A percentile compares a stretch with the other conserved stretches of the same genome.
Evolutionary conservation across 2,888 invertebrate species (phyloP).

Genomic region (Molorchus minor): DNA sequence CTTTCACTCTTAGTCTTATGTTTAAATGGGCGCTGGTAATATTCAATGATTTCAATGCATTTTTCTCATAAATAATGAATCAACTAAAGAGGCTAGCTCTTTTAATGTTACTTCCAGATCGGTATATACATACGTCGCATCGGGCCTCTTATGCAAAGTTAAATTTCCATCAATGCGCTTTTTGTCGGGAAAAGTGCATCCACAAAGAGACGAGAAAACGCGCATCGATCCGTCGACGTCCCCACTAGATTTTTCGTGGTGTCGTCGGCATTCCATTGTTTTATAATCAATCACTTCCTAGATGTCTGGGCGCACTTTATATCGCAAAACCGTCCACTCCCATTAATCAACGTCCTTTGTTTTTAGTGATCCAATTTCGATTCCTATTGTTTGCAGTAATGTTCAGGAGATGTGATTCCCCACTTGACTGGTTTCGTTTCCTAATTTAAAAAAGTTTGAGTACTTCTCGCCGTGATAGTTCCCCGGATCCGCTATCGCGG

Average conservation of each 20-base stretch:
- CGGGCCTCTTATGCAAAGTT: no score
- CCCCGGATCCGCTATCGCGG: slow-evolving; percentile 32
- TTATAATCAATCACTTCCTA: slow-evolving; percentile 54
- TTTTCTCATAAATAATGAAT: no score
- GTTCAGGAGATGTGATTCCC: slow-evolving; percentile 54
- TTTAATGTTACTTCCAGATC: no score
- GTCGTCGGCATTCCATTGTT: slow-evolving; percentile 45
- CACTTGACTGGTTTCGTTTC: slow-evolving; percentile 50
- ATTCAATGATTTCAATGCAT: no score
- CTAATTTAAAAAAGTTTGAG: slow-evolving; percentile 51
- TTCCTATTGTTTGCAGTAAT: slow-evolving; percentile 58
- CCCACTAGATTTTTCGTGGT: slow-evolving; percentile 15
- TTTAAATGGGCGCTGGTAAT: no score
- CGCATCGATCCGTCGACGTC: slow-evolving; percentile 6
- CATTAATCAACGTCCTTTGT: slow-evolving; percentile 62
- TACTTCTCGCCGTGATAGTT: slow-evolving; percentile 38
- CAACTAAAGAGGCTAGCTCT: no score
- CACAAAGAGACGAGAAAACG: no score
- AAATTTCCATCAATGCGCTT: no score
- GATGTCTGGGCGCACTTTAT: slow-evolving; percentile 54
- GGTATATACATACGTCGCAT: no score
- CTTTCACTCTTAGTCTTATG: no score
- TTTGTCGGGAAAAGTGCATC: no score
- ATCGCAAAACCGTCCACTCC: slow-evolving; percentile 54
- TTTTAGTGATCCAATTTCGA: slow-evolving; percentile 61